phyloP scores from a whole-genome alignment of 2,888 invertebrate species.

The Polylopha cassiicola region DNA sequence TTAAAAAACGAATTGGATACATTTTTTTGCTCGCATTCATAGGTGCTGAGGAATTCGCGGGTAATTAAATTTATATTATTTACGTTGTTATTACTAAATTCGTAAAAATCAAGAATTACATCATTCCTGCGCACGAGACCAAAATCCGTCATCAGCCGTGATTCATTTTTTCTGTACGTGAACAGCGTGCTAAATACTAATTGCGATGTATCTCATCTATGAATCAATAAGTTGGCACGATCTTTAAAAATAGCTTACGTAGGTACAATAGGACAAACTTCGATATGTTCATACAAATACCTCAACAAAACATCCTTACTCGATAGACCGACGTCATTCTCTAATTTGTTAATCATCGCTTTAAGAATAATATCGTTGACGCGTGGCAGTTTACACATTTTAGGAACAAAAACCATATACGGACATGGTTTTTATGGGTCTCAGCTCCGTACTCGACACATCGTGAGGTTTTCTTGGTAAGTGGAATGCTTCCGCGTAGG shows the following conservation, averaged over 20 bases:
- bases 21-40: no score
- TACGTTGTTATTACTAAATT: no score
- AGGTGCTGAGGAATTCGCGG: no score
- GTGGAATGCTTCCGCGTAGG: slow-evolving; percentile 58
- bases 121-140: slow-evolving; percentile 10
- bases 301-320: slow-evolving; percentile 3
- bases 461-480: neutral
- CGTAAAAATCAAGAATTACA: slow-evolving; percentile 17
- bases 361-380: neutral
- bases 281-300: slow-evolving; percentile 24
- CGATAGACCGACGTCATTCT: neutral
- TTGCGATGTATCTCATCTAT: neutral
- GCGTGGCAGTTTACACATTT: neutral
- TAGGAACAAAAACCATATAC: slow-evolving; percentile 1
- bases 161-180: slow-evolving; percentile 26
- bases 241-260: slow-evolving; percentile 7
- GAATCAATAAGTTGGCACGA: neutral
- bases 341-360: neutral
- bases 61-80: no score
- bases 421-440: slow-evolving; percentile 5
- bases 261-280: neutral
- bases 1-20: no score
- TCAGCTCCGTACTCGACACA: slow-evolving; percentile 1
- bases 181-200: slow-evolving; percentile 13
- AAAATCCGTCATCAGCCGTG: slow-evolving; percentile 22